Percentiles rank a stretch among this genome's conserved stretches.
These are phyloP conservation scores for Microplitis mediator DNA, from an alignment of 1,140 invertebrate genomes.

Conservation along the genomic window DNA sequence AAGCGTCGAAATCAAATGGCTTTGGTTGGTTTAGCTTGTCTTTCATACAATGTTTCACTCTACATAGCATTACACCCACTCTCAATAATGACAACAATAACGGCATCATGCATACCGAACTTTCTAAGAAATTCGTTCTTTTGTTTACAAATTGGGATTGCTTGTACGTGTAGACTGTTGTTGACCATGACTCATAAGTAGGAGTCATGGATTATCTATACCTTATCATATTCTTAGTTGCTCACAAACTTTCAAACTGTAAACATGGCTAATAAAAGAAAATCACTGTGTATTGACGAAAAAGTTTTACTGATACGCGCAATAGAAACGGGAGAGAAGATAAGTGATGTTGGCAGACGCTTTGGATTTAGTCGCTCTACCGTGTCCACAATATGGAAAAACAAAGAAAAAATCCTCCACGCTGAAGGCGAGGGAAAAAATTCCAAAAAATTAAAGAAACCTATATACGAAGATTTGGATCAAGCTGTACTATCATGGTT, in stretches of 20 bases:
- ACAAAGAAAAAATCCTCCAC: background rate
- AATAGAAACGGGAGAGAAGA: background rate
- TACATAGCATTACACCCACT: too few relatives aligned
- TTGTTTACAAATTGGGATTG: background rate
- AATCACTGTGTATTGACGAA: too few relatives aligned
- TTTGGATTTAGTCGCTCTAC: background rate
- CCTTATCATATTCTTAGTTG: background rate
- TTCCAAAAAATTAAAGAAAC: slow-evolving; percentile 29
- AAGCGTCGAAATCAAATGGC: too few relatives aligned
- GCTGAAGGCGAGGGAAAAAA: background rate
- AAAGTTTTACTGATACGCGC: background rate
- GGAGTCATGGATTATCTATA: background rate
- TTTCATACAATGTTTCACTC: too few relatives aligned
- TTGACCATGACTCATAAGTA: background rate
- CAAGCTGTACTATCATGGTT: slow-evolving; percentile 33
- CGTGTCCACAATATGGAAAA: background rate
- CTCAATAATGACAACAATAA: too few relatives aligned
- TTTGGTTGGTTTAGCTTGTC: too few relatives aligned
- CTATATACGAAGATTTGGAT: slow-evolving; percentile 30
- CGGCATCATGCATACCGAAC: too few relatives aligned
- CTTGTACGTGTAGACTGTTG: background rate
- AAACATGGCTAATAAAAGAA: background rate
- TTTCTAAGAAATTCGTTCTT: background rate
- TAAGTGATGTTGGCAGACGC: background rate
- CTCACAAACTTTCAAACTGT: background rate